A percentile compares a stretch with the other conserved stretches of the same genome.
Conservation (phyloP, 2,888 invertebrate genomes). For the Galeopsomyia nigrocyanea region DNA sequence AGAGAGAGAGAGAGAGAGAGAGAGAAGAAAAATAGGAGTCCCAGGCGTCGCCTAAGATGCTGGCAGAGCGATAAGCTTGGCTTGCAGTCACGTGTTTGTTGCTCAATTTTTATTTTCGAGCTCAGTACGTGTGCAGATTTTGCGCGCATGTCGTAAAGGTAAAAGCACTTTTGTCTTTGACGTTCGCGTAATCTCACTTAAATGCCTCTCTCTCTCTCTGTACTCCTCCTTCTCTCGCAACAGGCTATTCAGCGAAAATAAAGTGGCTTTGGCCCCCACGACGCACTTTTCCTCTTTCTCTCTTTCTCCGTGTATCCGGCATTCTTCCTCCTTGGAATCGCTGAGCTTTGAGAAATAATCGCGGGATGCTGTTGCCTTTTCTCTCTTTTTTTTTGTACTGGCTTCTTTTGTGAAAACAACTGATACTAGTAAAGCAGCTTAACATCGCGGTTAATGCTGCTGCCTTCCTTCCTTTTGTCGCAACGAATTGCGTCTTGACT, state of each 20-base stretch:
- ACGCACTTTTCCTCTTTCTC: neutral
- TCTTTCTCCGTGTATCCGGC: neutral
- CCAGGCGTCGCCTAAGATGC: neutral
- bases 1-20: too few species aligned
- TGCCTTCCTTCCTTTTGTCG: neutral
- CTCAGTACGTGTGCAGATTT: constrained; percentile 36
- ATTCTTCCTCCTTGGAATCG: neutral
- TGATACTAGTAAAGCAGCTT: neutral
- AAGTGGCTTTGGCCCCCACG: constrained; percentile 24
- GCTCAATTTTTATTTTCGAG: constrained; percentile 31
- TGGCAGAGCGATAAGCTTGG: neutral
- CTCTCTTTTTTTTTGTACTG: neutral
- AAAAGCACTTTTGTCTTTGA: constrained; percentile 40
- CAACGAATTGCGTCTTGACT: too few species aligned
- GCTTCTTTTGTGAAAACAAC: neutral
- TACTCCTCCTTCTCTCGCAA: neutral
- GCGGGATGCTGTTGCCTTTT: neutral
- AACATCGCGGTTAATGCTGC: neutral
- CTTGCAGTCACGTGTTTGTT: neutral
- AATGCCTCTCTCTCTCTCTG: constrained; percentile 11
- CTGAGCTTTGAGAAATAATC: constrained; percentile 10
- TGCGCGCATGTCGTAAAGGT: constrained; percentile 26
- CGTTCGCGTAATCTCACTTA: constrained; percentile 33
- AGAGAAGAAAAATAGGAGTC: neutral
- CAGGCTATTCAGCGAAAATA: constrained; percentile 20